phyloP scores from a whole-genome alignment of 2,888 invertebrate species.

The Leucophenga montana region DNA sequence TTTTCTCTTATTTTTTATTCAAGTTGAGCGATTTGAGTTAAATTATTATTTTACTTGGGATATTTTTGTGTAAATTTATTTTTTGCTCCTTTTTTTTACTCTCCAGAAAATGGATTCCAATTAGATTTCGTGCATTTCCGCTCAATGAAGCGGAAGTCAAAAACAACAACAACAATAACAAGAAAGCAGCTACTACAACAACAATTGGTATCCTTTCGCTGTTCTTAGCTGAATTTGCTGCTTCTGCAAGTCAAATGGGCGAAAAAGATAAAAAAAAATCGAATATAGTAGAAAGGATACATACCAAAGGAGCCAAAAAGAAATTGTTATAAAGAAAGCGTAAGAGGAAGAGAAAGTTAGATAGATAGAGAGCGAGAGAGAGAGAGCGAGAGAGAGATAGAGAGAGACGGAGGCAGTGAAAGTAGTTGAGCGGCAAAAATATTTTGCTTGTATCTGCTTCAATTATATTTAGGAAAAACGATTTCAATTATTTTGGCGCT shows the following conservation, averaged over 20 bases:
- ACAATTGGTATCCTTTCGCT: not conserved
- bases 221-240: too few species aligned
- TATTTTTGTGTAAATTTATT: not conserved
- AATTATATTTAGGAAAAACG: slow-evolving; percentile 1
- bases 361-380: not conserved
- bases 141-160: slow-evolving; percentile 14
- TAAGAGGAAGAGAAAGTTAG: not conserved
- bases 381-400: not conserved
- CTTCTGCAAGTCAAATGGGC: too few species aligned
- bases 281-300: not conserved
- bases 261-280: not conserved
- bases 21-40: too few species aligned
- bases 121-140: not conserved
- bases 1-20: too few species aligned
- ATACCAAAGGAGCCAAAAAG: too few species aligned
- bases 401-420: not conserved
- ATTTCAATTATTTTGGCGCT: slow-evolving; percentile 18
- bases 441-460: too few species aligned
- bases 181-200: not conserved
- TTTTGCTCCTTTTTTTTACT: too few species aligned
- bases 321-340: not conserved
- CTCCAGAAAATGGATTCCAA: not conserved
- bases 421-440: too few species aligned
- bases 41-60: not conserved
- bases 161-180: slow-evolving; percentile 1